Conservation (phyloP, 1,140 invertebrate species). For the Platyscapa corneri region DNA sequence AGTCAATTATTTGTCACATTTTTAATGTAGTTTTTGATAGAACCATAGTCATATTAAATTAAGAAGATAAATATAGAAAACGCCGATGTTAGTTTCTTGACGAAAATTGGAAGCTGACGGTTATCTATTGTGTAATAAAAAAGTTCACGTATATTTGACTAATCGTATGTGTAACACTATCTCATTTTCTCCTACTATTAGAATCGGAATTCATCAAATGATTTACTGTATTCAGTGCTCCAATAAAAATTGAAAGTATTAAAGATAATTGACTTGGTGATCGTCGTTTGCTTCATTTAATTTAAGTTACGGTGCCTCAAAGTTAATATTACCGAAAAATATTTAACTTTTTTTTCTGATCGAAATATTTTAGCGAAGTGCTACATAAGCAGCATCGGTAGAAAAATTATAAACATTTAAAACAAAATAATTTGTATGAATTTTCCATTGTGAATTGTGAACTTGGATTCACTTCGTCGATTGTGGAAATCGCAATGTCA, state of each 20-base stretch:
- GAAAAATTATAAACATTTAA: neutral
- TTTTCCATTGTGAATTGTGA: neutral
- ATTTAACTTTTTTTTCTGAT: neutral
- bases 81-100: neutral
- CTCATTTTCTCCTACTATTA: constrained; percentile 31
- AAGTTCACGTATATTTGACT: constrained; percentile 69
- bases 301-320: neutral
- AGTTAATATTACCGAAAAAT: neutral
- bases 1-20: neutral
- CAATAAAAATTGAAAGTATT: constrained; percentile 61
- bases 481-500: neutral
- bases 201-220: constrained; percentile 68
- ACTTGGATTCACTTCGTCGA: neutral
- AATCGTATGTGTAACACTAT: constrained; percentile 62
- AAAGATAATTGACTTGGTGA: constrained; percentile 53
- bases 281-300: constrained; percentile 32
- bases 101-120: constrained; percentile 60
- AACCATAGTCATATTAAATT: neutral
- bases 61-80: neutral
- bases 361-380: neutral
- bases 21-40: neutral
- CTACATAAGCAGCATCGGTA: neutral
- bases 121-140: constrained; percentile 71
- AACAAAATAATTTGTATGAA: neutral
- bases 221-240: constrained; percentile 65